These are phyloP conservation scores for Takifugu bimaculatus DNA, from an alignment of 2,113 vertebrate genomes.

Conservation along the genomic window DNA sequence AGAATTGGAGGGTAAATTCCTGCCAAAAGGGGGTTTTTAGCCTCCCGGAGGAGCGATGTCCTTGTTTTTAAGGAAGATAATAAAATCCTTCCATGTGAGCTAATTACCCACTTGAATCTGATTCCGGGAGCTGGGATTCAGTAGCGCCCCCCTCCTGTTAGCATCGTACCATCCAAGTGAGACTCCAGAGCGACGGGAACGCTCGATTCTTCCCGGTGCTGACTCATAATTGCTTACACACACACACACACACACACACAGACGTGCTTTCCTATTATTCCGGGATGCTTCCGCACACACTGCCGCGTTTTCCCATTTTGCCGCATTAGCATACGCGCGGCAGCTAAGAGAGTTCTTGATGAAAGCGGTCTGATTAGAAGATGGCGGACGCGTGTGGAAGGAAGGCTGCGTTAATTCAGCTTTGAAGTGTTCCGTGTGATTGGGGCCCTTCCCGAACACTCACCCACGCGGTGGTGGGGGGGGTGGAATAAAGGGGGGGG, in stretches of 20 bases:
- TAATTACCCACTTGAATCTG: constrained; percentile 48
- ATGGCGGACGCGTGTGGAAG: constrained; percentile 42
- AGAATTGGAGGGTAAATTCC: background rate
- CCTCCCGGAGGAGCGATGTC: too few relatives aligned
- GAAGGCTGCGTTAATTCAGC: constrained; percentile 43
- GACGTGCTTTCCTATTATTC: constrained; percentile 41
- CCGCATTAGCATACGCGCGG: constrained; percentile 61
- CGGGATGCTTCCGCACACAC: constrained; percentile 51
- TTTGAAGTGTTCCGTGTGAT: constrained; percentile 28
- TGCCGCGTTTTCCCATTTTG: constrained; percentile 49
- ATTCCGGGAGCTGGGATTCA: constrained; percentile 36
- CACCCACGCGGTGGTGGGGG: too few relatives aligned
- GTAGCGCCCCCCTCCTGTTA: constrained; percentile 38
- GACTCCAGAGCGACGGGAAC: constrained; percentile 58
- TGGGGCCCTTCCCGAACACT: constrained; percentile 4
- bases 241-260: background rate
- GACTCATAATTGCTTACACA: constrained; percentile 41
- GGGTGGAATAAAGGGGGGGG: too few relatives aligned
- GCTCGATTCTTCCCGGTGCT: constrained; percentile 38
- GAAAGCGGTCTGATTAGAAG: constrained; percentile 62
- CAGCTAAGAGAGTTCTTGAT: constrained; percentile 60
- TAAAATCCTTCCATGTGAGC: constrained; percentile 2
- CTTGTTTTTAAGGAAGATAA: too few relatives aligned
- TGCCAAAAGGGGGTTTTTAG: too few relatives aligned
- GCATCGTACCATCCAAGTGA: constrained; percentile 43